A percentile compares a stretch with the other conserved stretches of the same genome.
Conservation (phyloP, 2,888 invertebrate species). For the Xylocampa areola region DNA sequence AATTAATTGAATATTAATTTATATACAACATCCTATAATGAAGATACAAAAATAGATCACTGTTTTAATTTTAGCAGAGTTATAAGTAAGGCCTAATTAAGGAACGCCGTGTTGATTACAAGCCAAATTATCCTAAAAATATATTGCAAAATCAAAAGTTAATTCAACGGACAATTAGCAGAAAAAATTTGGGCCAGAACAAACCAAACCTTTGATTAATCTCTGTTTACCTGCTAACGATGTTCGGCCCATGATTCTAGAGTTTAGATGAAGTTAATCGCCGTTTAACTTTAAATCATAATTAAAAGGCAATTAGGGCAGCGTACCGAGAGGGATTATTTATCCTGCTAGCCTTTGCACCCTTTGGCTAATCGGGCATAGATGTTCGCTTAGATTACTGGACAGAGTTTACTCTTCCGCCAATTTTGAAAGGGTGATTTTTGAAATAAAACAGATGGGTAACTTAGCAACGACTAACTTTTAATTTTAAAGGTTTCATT, state of each 20-base stretch:
- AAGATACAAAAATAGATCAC: too few species aligned
- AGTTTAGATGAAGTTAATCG: conserved; percentile 56
- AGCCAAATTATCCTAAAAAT: conserved; percentile 24
- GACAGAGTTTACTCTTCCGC: conserved; percentile 11
- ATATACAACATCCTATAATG: too few species aligned
- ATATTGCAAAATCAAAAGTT: conserved; percentile 38
- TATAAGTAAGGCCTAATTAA: conserved; percentile 4
- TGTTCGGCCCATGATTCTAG: conserved; percentile 54
- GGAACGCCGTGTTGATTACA: conserved; percentile 22
- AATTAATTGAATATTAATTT: too few species aligned
- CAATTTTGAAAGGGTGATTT: conserved; percentile 1
- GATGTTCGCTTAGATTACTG: conserved; percentile 38
- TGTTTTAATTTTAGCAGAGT: too few species aligned
- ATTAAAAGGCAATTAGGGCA: conserved; percentile 69
- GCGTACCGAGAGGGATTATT: conserved; percentile 57
- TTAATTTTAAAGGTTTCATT: too few species aligned
- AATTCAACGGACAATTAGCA: conserved; percentile 57
- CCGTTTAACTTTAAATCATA: conserved; percentile 64
- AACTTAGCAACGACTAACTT: too few species aligned
- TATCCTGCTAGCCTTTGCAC: conserved; percentile 54
- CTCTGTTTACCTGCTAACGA: conserved; percentile 60
- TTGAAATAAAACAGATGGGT: too few species aligned
- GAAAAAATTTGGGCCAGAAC: conserved; percentile 50
- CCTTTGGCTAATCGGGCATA: conserved; percentile 58
- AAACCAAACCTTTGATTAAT: conserved; percentile 60